phyloP scores from a whole-genome alignment of 2,113 vertebrate genomes.

The Coreoperca whiteheadi region DNA sequence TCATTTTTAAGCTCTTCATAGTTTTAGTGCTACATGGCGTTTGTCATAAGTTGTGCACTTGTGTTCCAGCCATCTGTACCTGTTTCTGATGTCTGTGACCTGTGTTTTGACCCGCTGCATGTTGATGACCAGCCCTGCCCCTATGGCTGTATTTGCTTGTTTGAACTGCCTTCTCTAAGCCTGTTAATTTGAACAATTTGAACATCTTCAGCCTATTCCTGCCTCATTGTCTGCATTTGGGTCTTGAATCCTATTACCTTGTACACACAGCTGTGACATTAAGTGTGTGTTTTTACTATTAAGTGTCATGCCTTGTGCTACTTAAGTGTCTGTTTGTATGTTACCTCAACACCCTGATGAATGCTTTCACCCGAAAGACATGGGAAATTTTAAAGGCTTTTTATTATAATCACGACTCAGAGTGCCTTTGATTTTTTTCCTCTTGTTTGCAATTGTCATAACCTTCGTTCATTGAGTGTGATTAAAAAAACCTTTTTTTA shows the following conservation, averaged over 20 bases:
- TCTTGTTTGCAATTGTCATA: neutral
- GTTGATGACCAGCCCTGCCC: neutral
- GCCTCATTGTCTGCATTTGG: neutral
- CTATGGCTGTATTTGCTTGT: neutral
- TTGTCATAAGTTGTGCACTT: neutral
- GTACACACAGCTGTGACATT: neutral
- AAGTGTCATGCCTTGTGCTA: neutral
- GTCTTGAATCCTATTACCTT: neutral
- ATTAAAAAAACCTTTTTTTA: neutral
- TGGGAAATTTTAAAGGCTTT: neutral
- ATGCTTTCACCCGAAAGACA: neutral
- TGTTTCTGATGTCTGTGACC: neutral
- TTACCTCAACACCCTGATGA: neutral
- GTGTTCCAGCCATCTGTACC: neutral
- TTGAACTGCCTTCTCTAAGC: neutral
- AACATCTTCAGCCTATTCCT: neutral
- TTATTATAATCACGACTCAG: neutral
- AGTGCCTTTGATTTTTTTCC: neutral
- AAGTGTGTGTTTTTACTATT: neutral
- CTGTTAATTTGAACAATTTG: neutral
- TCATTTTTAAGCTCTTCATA: too few species aligned
- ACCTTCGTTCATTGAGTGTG: neutral
- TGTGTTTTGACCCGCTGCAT: neutral
- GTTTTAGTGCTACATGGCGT: neutral
- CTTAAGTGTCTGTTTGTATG: neutral